Conservation (phyloP, 2,797 vertebrate genomes). For the Eptatretus atami region DNA sequence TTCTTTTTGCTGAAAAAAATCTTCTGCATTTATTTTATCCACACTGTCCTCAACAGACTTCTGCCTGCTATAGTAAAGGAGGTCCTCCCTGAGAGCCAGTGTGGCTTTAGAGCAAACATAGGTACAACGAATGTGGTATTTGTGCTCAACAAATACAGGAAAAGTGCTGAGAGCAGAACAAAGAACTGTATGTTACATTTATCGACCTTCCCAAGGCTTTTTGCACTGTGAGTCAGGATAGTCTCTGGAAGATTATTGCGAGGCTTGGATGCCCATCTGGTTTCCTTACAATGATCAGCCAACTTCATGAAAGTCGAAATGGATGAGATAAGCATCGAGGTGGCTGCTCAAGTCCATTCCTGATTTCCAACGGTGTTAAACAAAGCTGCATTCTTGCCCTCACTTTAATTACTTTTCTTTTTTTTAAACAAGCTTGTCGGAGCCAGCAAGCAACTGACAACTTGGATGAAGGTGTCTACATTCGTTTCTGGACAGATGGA, state of each 20-base stretch:
- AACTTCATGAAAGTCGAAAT: neutral
- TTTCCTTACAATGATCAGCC: neutral
- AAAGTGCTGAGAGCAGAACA: constrained; percentile 1
- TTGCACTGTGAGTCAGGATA: neutral
- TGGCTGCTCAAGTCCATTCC: neutral
- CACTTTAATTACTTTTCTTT: neutral
- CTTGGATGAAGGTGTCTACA: neutral
- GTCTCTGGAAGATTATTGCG: neutral
- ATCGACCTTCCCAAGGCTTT: neutral
- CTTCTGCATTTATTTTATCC: neutral
- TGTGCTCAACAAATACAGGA: neutral
- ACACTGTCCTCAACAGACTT: neutral
- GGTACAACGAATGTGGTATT: neutral
- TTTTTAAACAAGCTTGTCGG: neutral
- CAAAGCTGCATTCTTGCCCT: neutral
- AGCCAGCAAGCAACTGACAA: neutral
- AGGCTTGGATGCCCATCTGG: neutral
- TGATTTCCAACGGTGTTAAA: neutral
- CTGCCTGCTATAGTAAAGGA: neutral
- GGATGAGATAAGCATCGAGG: neutral
- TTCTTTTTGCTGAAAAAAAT: no score
- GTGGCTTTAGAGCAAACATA: neutral
- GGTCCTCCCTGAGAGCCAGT: neutral
- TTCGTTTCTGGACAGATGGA: neutral
- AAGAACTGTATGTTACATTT: neutral